Base-by-base conservation (phyloP, 1,140 invertebrate genomes). In the Atta texana region DNA sequence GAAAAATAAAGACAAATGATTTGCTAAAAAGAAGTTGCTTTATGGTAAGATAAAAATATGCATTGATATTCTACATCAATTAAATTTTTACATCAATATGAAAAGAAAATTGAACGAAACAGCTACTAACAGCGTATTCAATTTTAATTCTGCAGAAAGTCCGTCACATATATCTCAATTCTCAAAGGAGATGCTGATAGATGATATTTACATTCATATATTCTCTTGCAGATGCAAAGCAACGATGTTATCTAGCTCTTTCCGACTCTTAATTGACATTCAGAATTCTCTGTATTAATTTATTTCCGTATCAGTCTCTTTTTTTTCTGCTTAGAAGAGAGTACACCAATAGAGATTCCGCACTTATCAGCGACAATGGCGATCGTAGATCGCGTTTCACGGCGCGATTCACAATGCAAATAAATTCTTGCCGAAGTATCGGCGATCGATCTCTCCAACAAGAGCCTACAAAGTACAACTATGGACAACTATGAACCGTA, bases 341-440 rank as follows among this genome's bases (percentile, higher is more conserved):
- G 78, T 21, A 21, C 51, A n/a, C 12, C 44, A n/a, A 59, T 53
- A 31, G n/a, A 81, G 53, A 82, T 82, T 59, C 51, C 68, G 80
- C 68, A 57, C 55, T 82, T 82, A 74, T 82, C 80, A 82, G 24
- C 31, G 18, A 59, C 55, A 39, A 74, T 53, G 39, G 39, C 68
- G 24, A 82, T 82, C 80, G 68, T 24, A 55, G 18, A 61, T 82
- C 18, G 49, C 76, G 44, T 51, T 78, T 80, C 28, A 24, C 55
- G n/a, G 55, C 21, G 51, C 51, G 2, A n/a, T 28, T 68, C 44
- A 34, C 53, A 71, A 82, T 82, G 78, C 78, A 82, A 82, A 82
- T 74, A 74, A 68, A 14, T 44, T 64, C 80, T 53, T 68, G 21
- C 57, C 55, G 12, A 61, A 28, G 21, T 49, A 85, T 75, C 59